A percentile compares a stretch with the other conserved stretches of the same genome.
phyloP scores from a whole-genome alignment of 2,113 vertebrate genomes.

The Planiliza haematocheilus region DNA sequence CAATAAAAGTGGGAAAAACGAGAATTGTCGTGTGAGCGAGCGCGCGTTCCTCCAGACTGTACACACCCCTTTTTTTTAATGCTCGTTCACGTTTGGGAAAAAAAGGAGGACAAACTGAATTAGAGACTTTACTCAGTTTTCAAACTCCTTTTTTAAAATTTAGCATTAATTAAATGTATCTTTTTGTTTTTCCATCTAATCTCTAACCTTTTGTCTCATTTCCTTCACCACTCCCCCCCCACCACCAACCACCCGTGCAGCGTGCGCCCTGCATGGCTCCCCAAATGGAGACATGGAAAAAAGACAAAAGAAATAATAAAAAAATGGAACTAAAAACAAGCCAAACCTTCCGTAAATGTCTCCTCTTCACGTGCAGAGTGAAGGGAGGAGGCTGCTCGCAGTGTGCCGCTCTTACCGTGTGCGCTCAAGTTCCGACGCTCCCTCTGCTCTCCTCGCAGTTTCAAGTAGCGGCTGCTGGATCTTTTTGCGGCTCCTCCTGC shows the following conservation, averaged over 20 bases:
- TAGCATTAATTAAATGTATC: too few species aligned
- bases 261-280: conserved; percentile 26
- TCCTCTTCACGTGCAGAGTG: background rate
- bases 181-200: background rate
- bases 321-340: background rate
- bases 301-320: conserved; percentile 34
- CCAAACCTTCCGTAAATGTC: background rate
- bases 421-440: conserved; percentile 63
- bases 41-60: conserved; percentile 60
- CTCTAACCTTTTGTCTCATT: conserved; percentile 18
- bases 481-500: conserved; percentile 73
- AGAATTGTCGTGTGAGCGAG: conserved; percentile 23
- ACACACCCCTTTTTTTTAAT: conserved; percentile 77
- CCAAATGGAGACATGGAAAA: conserved; percentile 32
- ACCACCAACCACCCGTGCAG: background rate
- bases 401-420: conserved; percentile 75
- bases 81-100: conserved; percentile 58
- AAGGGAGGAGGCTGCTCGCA: background rate
- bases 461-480: conserved; percentile 51
- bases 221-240: background rate
- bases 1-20: conserved; percentile 34
- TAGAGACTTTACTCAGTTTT: background rate
- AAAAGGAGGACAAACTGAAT: background rate
- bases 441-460: conserved; percentile 66
- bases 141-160: too few species aligned